Base-by-base conservation (phyloP, 2,113 vertebrate species). In the Gila orcuttii region DNA sequence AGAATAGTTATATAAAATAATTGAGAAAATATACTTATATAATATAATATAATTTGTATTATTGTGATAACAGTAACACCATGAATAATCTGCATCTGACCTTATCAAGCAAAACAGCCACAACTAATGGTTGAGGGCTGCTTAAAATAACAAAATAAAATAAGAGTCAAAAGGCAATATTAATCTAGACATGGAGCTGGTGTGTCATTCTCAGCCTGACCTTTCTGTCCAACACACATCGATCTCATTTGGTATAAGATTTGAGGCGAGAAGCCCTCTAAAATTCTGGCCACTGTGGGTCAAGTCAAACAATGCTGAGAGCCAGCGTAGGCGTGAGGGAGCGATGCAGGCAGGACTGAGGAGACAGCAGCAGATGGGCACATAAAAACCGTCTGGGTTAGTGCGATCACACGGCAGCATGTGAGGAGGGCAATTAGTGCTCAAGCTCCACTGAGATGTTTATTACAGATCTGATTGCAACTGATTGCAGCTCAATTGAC, bases 301-400 rank as follows among this genome's bases (percentile, higher is more conserved):
- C 28, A 28, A 52, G 45, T 33, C 80, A 69, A 68, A 69, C 60
- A 69, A 69, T 31, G 69, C 60, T 31, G 50, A 47, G 68, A 87
- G 28, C 47, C 74, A 74, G 76, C 39, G 60, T 76, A 55, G 69
- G 68, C 13, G 45, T 55, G 80, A 73, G 19, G 68, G 42, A 62
- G 69, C 8, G 28, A 36, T 36, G 57, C 82, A 69, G 33, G 64
- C 50, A 66, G 83, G 59, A 78, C 50, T 55, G 36, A 77, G 39
- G 66, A 82, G 83, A 83, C 69, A 76, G 31, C 80, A 69, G 79
- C 85, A 85, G 85, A 86, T 81, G 79, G 68, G 74, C 84, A 55
- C 60, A 83, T 87, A 87, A 90, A 84, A 60, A 82, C 59, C 52
- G 68, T 79, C 75, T 59, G 60, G 62, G 87, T 71, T 50, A 77